phyloP scores from a whole-genome alignment of 2,797 vertebrate genomes.

The Hippopotamyrus pictus region DNA sequence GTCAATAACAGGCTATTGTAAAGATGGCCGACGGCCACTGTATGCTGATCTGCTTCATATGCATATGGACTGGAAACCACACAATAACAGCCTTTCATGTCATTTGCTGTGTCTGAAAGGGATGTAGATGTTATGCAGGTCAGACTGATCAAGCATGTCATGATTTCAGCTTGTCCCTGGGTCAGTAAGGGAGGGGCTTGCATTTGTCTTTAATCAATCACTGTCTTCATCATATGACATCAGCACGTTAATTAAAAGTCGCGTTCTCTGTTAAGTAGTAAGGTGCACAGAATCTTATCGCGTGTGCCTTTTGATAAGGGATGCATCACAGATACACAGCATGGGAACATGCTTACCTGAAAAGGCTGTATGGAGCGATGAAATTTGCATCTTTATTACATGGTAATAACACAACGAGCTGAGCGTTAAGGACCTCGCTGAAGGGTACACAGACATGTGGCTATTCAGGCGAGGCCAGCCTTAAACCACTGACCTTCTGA shows the following conservation, averaged over 20 bases:
- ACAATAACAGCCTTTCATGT: not conserved
- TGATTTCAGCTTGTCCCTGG: not conserved
- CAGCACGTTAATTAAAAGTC: not conserved
- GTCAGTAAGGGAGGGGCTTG: not conserved
- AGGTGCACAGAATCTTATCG: not conserved
- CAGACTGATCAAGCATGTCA: not conserved
- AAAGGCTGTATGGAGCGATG: not conserved
- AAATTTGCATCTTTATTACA: not conserved
- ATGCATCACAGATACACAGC: not conserved
- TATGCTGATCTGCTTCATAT: not conserved
- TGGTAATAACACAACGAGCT: not conserved
- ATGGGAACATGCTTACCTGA: not conserved
- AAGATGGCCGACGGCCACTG: not conserved
- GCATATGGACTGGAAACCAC: not conserved
- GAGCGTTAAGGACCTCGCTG: not conserved
- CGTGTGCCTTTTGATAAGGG: not conserved
- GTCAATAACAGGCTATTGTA: not conserved
- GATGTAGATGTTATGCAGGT: not conserved
- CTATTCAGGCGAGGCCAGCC: not conserved
- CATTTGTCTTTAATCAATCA: not conserved
- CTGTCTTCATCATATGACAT: not conserved
- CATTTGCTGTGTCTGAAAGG: not conserved
- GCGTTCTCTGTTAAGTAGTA: not conserved
- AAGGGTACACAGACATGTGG: not conserved
- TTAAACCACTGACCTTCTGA: not conserved